Conservation (phyloP, 2,888 invertebrate species). For the Nipponacmea schrenckii region DNA sequence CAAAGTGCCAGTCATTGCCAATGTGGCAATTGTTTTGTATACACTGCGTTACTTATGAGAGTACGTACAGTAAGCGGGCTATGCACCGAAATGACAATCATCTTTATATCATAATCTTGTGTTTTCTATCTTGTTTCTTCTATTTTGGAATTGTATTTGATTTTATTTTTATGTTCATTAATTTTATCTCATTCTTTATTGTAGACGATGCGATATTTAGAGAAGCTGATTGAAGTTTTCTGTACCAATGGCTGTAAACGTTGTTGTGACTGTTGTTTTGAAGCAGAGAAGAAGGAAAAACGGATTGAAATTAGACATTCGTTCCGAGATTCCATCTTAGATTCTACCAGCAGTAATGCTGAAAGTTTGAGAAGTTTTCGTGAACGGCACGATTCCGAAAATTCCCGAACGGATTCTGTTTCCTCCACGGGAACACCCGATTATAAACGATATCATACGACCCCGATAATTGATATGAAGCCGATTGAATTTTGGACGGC, state of each 20-base stretch:
- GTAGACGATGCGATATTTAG: conserved; percentile 4
- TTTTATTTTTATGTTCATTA: no score
- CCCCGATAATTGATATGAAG: conserved; percentile 67
- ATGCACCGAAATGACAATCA: no score
- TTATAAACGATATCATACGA: conserved; percentile 50
- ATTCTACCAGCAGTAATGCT: conserved; percentile 51
- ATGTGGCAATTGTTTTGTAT: no score
- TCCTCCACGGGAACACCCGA: conserved; percentile 49
- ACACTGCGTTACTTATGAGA: no score
- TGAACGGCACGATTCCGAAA: conserved; percentile 59
- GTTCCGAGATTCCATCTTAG: conserved; percentile 36
- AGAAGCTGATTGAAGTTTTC: not conserved
- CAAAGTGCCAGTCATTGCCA: no score
- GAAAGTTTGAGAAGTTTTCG: conserved; percentile 50
- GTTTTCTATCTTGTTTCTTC: no score
- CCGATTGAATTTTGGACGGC: conserved; percentile 69
- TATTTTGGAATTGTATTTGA: no score
- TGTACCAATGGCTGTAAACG: conserved; percentile 1
- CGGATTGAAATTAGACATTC: conserved; percentile 1
- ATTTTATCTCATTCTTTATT: not conserved
- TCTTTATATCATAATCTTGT: no score
- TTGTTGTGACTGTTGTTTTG: not conserved
- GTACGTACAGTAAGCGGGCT: no score
- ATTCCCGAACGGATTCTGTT: conserved; percentile 58
- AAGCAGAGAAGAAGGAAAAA: not conserved